Conservation (phyloP, 2,888 invertebrate species). For the Trissonchulus sp. region DNA sequence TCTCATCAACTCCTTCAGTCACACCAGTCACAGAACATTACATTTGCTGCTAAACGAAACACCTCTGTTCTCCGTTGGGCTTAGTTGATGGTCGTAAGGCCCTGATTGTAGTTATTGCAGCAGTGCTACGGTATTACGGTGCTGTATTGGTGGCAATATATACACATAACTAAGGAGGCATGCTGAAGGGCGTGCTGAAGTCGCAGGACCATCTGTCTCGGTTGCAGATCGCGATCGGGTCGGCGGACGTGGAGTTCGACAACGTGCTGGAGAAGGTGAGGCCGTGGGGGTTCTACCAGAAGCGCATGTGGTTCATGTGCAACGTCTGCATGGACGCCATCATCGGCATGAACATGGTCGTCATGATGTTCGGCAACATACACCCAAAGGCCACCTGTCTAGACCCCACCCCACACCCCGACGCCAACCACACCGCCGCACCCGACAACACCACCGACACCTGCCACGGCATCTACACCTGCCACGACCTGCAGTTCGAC, state of each 20-base stretch:
- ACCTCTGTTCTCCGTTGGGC: no score
- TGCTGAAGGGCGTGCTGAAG: no score
- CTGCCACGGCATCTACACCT: background rate
- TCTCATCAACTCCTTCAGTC: no score
- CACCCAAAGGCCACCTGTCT: background rate
- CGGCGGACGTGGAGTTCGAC: slow-evolving; percentile 16
- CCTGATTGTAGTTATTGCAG: no score
- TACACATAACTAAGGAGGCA: no score
- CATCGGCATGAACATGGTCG: slow-evolving; percentile 24
- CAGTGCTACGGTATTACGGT: no score
- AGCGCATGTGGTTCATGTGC: slow-evolving; percentile 22
- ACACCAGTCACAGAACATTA: no score
- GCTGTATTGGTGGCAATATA: no score
- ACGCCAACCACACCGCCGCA: background rate
- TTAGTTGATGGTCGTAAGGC: no score
- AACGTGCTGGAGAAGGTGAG: background rate
- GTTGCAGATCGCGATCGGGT: background rate
- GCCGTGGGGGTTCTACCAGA: slow-evolving; percentile 23
- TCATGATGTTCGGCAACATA: slow-evolving; percentile 14
- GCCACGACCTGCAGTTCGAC: slow-evolving; percentile 5
- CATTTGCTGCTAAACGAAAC: no score
- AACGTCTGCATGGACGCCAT: slow-evolving; percentile 21
- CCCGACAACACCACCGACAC: background rate
- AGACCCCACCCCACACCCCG: no score
- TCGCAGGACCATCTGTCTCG: background rate